phyloP scores from a whole-genome alignment of 2,113 vertebrate genomes.

The Pimephales promelas region DNA sequence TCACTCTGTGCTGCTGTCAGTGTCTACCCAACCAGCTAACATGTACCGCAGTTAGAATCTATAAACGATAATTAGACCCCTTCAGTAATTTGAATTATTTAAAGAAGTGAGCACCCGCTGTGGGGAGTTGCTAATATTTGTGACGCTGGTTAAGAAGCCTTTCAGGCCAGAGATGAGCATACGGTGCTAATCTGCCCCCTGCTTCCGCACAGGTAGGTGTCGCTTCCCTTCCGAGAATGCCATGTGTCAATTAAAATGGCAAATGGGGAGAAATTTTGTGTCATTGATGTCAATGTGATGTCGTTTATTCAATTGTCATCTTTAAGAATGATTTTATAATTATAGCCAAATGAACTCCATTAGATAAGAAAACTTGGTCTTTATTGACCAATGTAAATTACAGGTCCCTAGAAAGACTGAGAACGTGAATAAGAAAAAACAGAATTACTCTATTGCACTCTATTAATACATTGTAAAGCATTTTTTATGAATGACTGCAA shows the following conservation, averaged over 20 bases:
- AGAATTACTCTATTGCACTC: too few relatives aligned
- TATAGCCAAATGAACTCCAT: background rate
- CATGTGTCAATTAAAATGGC: conserved; percentile 5
- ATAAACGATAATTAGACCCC: conserved; percentile 13
- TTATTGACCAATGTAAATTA: background rate
- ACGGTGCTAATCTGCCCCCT: conserved; percentile 32
- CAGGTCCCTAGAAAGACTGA: background rate
- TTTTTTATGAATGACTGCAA: too few relatives aligned
- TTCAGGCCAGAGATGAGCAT: conserved; percentile 17
- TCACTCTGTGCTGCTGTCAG: conserved; percentile 4
- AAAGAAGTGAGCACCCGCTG: background rate
- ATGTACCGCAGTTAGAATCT: background rate
- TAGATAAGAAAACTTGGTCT: background rate
- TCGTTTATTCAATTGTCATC: background rate
- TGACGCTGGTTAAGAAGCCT: conserved; percentile 27
- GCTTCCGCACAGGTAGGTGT: conserved; percentile 17
- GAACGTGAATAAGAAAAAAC: background rate
- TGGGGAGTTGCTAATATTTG: background rate
- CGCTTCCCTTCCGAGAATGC: conserved; percentile 9
- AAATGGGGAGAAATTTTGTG: background rate
- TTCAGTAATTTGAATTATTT: conserved; percentile 15
- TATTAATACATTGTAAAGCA: too few relatives aligned
- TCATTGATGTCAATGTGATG: background rate
- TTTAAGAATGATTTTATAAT: background rate
- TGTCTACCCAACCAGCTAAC: background rate